Evolutionary conservation across 2,113 vertebrate species (phyloP).

Genomic region (Pygoscelis adeliae): DNA sequence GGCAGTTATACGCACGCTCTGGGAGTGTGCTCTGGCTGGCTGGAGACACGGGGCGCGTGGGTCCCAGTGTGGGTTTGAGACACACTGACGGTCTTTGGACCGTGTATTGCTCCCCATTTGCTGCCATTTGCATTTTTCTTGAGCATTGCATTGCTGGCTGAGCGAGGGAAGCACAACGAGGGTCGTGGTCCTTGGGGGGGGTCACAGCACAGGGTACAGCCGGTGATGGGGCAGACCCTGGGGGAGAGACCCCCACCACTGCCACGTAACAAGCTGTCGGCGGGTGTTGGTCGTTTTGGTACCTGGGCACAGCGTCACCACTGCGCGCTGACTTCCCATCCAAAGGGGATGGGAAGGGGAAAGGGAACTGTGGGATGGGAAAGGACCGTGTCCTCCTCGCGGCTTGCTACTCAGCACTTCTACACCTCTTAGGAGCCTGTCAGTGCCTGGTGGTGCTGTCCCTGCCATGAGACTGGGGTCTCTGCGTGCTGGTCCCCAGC

Average conservation of each 20-base stretch:
- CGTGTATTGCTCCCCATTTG: fast-evolving
- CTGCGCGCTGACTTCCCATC: fast-evolving
- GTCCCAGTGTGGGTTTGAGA: background rate
- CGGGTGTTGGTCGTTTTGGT: background rate
- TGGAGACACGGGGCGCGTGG: fast-evolving
- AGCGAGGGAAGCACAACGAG: fast-evolving
- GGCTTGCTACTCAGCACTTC: background rate
- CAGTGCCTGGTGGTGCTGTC: background rate
- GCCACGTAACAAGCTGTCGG: background rate
- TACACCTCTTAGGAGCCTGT: background rate
- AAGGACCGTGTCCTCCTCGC: background rate
- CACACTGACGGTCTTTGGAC: fast-evolving
- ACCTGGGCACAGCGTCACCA: background rate
- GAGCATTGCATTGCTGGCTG: fast-evolving
- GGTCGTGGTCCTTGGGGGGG: background rate
- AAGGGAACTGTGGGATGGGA: background rate
- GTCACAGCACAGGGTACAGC: background rate
- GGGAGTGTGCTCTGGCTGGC: background rate
- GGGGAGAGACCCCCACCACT: background rate
- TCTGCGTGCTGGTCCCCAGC: background rate
- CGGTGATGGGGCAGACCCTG: fast-evolving
- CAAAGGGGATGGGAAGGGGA: background rate
- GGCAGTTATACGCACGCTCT: fast-evolving
- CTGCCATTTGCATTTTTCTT: background rate
- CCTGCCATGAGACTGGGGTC: background rate